A percentile compares a stretch with the other conserved stretches of the same genome.
Conservation (phyloP, 2,113 vertebrate species). For the Passer montanus region DNA sequence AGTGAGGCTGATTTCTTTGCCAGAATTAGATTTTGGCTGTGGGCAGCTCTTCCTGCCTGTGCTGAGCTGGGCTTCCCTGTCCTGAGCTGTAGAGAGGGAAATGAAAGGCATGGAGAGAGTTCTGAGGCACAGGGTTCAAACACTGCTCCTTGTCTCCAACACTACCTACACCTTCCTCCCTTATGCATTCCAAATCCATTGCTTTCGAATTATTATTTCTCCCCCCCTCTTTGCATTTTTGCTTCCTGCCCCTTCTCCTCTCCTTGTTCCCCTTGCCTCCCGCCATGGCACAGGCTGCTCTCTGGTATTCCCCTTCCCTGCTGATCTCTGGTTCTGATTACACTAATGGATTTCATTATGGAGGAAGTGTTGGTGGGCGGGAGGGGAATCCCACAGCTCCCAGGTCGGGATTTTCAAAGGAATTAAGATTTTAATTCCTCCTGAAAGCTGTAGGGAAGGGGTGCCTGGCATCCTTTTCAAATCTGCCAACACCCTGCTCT, state of each 20-base stretch:
- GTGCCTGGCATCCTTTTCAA: not conserved
- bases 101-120: not conserved
- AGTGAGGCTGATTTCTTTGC: not conserved
- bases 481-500: not conserved
- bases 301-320: slow-evolving; percentile 67
- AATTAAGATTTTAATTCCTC: slow-evolving; percentile 39
- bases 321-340: slow-evolving; percentile 43
- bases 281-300: slow-evolving; percentile 37
- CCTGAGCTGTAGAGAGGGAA: slow-evolving; percentile 19
- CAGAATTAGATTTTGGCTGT: not conserved
- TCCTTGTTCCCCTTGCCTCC: slow-evolving; percentile 62
- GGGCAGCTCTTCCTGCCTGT: not conserved
- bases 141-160: not conserved
- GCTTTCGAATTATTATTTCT: slow-evolving; percentile 25
- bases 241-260: slow-evolving; percentile 39
- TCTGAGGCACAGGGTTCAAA: slow-evolving; percentile 1
- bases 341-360: not conserved
- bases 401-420: slow-evolving; percentile 39
- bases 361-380: slow-evolving; percentile 11
- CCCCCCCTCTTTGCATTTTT: slow-evolving; percentile 17
- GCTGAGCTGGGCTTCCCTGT: not conserved
- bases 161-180: not conserved
- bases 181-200: slow-evolving; percentile 51
- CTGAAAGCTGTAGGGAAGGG: slow-evolving; percentile 30
- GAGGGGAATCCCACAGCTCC: slow-evolving; percentile 53